These are phyloP conservation scores for Garrulus glandarius DNA, from an alignment of 2,797 vertebrate genomes.

Conservation along the genomic window DNA sequence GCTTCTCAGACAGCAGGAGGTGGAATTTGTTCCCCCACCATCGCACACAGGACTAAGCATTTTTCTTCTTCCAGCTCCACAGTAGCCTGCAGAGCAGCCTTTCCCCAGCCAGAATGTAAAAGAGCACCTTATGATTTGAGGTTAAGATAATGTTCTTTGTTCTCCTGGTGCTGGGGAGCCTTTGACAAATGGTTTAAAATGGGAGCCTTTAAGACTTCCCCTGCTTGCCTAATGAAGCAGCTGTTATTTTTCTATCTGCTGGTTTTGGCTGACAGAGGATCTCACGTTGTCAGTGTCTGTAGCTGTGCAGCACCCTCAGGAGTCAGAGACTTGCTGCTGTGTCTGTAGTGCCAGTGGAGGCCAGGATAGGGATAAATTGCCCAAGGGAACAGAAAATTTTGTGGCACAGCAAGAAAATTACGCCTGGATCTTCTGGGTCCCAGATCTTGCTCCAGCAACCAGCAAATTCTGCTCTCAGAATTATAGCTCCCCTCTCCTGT, in stretches of 20 bases:
- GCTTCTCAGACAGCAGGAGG: neutral
- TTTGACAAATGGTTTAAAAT: neutral
- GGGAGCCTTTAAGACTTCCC: neutral
- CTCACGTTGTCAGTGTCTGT: neutral
- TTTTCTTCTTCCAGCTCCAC: neutral
- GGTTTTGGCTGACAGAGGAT: neutral
- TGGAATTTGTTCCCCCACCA: neutral
- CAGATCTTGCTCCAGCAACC: neutral
- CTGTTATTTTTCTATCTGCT: neutral
- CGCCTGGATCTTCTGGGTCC: neutral
- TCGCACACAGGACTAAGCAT: rapidly evolving
- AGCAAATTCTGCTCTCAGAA: neutral
- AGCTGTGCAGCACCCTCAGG: neutral
- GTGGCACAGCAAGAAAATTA: neutral
- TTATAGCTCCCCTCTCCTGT: neutral
- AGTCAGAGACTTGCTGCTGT: neutral
- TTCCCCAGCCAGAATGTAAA: neutral
- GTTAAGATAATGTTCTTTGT: neutral
- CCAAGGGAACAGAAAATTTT: neutral
- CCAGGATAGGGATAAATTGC: neutral
- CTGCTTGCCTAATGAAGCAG: neutral
- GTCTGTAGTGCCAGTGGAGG: neutral
- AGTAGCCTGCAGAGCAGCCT: neutral
- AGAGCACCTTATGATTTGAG: neutral
- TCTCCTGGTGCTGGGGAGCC: neutral